Conservation (phyloP, 2,797 vertebrate genomes). For the Xyrichtys novacula region DNA sequence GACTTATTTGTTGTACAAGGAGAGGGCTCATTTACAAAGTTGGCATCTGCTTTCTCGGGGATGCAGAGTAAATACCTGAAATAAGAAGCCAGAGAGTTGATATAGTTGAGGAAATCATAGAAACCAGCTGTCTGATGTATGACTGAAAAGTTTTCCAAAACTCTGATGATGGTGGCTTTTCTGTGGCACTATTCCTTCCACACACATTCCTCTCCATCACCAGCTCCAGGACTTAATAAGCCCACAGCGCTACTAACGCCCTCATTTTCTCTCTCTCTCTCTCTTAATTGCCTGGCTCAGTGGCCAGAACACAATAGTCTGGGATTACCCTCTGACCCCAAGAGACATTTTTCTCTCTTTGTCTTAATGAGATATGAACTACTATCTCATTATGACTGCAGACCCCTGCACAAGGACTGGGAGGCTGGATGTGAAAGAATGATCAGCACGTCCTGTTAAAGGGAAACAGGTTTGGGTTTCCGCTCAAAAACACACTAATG, state of each 20-base stretch:
- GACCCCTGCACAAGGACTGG: slow-evolving; percentile 24
- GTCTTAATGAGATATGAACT: slow-evolving; percentile 71
- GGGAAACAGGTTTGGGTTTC: slow-evolving; percentile 10
- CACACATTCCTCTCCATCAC: slow-evolving; percentile 32
- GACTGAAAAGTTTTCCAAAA: not conserved
- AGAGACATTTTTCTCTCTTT: slow-evolving; percentile 56
- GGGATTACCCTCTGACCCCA: slow-evolving; percentile 71
- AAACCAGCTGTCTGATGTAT: not conserved
- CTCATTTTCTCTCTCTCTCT: slow-evolving; percentile 50
- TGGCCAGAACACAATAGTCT: slow-evolving; percentile 60
- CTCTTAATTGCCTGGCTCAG: slow-evolving; percentile 70
- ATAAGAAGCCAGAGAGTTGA: not conserved
- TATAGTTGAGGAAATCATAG: no score
- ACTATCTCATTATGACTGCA: slow-evolving; percentile 62
- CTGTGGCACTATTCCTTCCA: slow-evolving; percentile 8
- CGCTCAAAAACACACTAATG: slow-evolving; percentile 5
- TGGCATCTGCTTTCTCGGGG: slow-evolving; percentile 28
- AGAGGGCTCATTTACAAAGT: slow-evolving; percentile 26
- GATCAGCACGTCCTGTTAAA: not conserved
- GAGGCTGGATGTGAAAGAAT: slow-evolving; percentile 39
- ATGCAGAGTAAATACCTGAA: slow-evolving; percentile 31
- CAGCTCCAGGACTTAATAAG: slow-evolving; percentile 63
- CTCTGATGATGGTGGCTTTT: slow-evolving; percentile 7
- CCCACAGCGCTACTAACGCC: slow-evolving; percentile 37
- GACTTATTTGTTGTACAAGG: slow-evolving; percentile 22